Evolutionary conservation across 1,140 invertebrate species (phyloP), one percentile per base, ranked within the genome.

Genomic region (Linepithema humile): DNA sequence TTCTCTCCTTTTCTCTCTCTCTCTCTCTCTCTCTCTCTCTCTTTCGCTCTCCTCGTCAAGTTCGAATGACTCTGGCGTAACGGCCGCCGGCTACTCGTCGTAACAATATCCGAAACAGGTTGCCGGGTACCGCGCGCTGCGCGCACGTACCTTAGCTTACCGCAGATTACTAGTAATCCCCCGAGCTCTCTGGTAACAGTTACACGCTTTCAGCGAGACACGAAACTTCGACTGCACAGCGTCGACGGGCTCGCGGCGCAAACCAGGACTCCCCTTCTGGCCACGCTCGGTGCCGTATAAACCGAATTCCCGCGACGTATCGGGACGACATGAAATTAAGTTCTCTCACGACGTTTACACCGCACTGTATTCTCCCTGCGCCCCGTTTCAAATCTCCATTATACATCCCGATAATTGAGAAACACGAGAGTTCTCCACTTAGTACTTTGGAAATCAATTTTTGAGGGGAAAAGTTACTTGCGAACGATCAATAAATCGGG

Each of bases 101-200:
- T 89, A 91, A 91, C 90, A 90, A 91, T 91, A 88, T 91, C 85
- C 88, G 82, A 88, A 91, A 91, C 89, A 92, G 87, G 83, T 91
- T 88, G 86, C 83, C 83, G 73, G 40, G 48, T 60, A 23, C 43
- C 43, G 40, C 29, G 59, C 59, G 32, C 50, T 82, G 85, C 75
- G n/a, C 60, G 67, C 85, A 87, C 85, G 85, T 89, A 88, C 83
- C 84, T 87, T 88, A 91, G 91, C 90, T 92, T 89, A 90, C 86
- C 90, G 88, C 85, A 91, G 90, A 92, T 92, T 90, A 92, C 88
- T 82, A 77, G 89, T 91, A 90, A 91, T 92, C 91, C 90, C 80
- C 64, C 40, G 84, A 90, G 89, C 48, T n/a, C 89, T 91, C 86
- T 67, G 85, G 83, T 91, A 91, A 87, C 90, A 91, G 90, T 92